A percentile compares a stretch with the other conserved stretches of the same genome.
These are phyloP conservation scores for Lithosia quadra DNA, from an alignment of 2,888 invertebrate genomes.

Conservation along the genomic window DNA sequence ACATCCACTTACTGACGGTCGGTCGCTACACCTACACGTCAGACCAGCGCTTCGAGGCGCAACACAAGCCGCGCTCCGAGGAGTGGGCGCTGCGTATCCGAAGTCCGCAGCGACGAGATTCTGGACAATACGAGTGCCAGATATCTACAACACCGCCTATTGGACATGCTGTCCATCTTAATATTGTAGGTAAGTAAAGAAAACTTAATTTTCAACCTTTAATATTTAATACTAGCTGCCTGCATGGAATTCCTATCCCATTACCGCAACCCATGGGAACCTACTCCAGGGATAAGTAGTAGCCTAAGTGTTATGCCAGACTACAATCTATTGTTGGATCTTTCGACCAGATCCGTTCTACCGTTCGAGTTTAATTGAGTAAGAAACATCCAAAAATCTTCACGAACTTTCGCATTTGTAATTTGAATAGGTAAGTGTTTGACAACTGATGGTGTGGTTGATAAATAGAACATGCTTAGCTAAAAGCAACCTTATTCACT, in stretches of 20 bases:
- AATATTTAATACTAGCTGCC: too few relatives aligned
- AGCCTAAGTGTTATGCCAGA: too few relatives aligned
- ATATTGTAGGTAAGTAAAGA: conserved; percentile 91
- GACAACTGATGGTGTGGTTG: too few relatives aligned
- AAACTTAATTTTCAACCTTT: background rate
- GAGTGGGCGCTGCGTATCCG: conserved; percentile 92
- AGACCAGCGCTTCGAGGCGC: conserved; percentile 93
- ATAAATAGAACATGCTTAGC: too few relatives aligned
- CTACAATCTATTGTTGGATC: too few relatives aligned
- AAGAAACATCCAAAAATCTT: too few relatives aligned
- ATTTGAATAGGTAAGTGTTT: background rate
- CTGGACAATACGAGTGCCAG: conserved; percentile 96
- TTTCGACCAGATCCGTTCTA: too few relatives aligned
- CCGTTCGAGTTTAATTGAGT: too few relatives aligned
- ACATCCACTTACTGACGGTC: conserved; percentile 95
- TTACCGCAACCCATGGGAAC: too few relatives aligned
- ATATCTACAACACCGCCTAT: conserved; percentile 96
- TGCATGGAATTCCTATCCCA: too few relatives aligned
- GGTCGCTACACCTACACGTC: conserved; percentile 95
- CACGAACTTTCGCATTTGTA: too few relatives aligned
- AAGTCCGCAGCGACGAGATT: conserved; percentile 92
- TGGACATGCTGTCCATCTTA: conserved; percentile 93
- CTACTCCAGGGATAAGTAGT: too few relatives aligned
- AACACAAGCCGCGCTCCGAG: conserved; percentile 94
- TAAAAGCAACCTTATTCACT: background rate